phyloP scores from a whole-genome alignment of 2,113 vertebrate species.

The human region DNA sequence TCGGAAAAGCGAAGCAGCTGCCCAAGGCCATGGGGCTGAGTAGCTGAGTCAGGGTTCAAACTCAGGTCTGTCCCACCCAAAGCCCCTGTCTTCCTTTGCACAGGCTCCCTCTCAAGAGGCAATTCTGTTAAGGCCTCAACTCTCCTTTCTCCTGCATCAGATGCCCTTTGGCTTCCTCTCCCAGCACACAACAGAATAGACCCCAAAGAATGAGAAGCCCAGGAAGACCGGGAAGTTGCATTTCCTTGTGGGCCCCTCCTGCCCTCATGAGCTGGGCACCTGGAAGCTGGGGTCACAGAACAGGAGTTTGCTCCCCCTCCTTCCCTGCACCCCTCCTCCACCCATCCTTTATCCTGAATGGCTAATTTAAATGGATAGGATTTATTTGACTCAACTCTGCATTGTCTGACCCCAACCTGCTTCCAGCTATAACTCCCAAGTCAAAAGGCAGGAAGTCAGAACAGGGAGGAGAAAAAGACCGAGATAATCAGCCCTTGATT shows the following conservation, averaged over 20 bases:
- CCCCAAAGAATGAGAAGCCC: background rate
- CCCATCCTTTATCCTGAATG: background rate
- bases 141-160: background rate
- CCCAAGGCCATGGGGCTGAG: background rate
- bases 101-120: background rate
- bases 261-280: background rate
- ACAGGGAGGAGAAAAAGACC: background rate
- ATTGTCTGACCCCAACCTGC: background rate
- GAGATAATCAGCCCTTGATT: conserved; percentile 46
- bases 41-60: background rate
- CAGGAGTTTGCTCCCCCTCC: accelerated
- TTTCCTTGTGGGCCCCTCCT: background rate
- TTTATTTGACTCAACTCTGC: background rate
- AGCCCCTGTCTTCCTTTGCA: background rate
- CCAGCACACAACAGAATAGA: background rate
- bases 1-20: background rate
- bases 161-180: background rate
- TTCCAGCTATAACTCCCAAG: conserved; percentile 6
- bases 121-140: background rate
- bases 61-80: background rate
- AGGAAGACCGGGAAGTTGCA: background rate
- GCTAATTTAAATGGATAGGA: background rate
- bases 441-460: conserved; percentile 28
- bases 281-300: background rate
- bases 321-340: background rate